Base-by-base conservation (phyloP, 2,888 invertebrate species). In the Drosophila recens region DNA sequence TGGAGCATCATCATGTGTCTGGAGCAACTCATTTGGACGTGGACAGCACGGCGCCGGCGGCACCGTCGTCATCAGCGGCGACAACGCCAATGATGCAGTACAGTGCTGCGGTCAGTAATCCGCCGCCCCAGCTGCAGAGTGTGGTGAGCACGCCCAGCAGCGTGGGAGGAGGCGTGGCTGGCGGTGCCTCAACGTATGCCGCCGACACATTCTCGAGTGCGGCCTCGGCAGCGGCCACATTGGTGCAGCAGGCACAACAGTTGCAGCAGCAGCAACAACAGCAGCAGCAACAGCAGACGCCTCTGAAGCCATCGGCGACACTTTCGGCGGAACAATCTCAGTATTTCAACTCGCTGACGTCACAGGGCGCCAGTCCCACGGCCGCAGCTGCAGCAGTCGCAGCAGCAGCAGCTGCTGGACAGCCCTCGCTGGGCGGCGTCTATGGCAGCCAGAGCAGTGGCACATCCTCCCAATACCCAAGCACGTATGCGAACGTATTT, bases 261-360 rank as follows among this genome's bases (percentile, higher is more conserved):
- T 62, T 80, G 30, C 87, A 87, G 34, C 89, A 88, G 58, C 85
- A 81, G 48, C 93, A 80, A 58, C 87, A 20, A n/a, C n/a, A 20
- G 17, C 20, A 70, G 15, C 93, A 78, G 52, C 88, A 70, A 20
- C 93, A 68, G 93, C 93, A 90, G 91, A 94, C 94, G 92, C 94
- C 94, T 13, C 93, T 94, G 90, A 94, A 94, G 73, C 93, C 94
- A 91, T 92, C 93, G 36, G 94, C 94, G 20, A 94, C 94, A 48
- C 90, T 95, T 77, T 94, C 94, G 62, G 95, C 94, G 52, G 95
- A 95, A 87, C 95, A 95, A 92, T 94, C 95, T 90, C 95, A 95
- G 93, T 95, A 95, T 92, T 93, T 95, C 66, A 94, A 93, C 88
- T 93, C 93, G 59, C 86, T 93, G 79, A 89, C 92, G 65, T 91